Evolutionary conservation across 2,888 invertebrate species (phyloP).

Genomic region (Noctua fimbriata): DNA sequence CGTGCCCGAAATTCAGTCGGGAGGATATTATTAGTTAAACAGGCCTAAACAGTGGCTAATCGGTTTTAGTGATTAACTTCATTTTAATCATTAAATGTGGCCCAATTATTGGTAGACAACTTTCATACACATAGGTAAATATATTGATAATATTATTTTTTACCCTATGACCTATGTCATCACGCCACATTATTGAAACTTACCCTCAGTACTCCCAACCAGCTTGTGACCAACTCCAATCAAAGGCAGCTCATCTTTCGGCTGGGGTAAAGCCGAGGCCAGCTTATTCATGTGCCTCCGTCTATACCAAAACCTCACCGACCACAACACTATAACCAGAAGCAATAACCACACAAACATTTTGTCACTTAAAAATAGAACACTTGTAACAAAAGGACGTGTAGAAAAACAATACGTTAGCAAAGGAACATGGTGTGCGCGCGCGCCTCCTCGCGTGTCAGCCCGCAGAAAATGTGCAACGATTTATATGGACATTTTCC

Average conservation of each 20-base stretch:
- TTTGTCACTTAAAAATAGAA: conserved; percentile 37
- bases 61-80: background rate
- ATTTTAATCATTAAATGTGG: background rate
- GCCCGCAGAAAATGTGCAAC: conserved; percentile 36
- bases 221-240: conserved; percentile 78
- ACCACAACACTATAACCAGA: conserved; percentile 71
- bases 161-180: background rate
- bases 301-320: conserved; percentile 72
- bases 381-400: conserved; percentile 37
- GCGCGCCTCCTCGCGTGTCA: conserved; percentile 47
- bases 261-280: conserved; percentile 71
- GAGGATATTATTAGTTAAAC: background rate
- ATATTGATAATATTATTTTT: no score
- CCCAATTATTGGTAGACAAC: background rate
- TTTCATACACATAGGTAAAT: background rate
- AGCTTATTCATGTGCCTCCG: conserved; percentile 79
- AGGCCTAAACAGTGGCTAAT: background rate
- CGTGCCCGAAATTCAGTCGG: background rate
- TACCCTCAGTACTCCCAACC: conserved; percentile 79
- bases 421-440: conserved; percentile 33
- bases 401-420: conserved; percentile 7
- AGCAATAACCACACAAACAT: conserved; percentile 78
- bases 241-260: conserved; percentile 72
- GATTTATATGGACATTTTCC: conserved; percentile 62
- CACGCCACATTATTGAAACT: conserved; percentile 42